Conservation (phyloP, 2,888 invertebrate species). For the Calephelis perditalis region DNA sequence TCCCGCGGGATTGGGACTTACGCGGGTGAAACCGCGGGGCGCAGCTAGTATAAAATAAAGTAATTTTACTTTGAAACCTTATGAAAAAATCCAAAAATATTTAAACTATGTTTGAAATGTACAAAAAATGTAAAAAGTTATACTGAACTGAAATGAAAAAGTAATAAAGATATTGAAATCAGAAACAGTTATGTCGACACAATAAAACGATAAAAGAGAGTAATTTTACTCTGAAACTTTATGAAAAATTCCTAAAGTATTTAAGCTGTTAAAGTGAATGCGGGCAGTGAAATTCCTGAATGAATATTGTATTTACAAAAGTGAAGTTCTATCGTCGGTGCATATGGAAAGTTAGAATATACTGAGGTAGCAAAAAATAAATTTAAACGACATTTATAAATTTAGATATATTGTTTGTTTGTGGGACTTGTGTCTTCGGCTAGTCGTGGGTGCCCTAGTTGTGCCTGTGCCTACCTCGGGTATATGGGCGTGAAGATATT, state of each 20-base stretch:
- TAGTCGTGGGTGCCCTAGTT: no score
- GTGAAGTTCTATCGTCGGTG: background rate
- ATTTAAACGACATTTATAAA: no score
- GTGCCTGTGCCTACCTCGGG: no score
- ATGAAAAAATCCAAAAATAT: slow-evolving; percentile 6
- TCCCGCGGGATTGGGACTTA: no score
- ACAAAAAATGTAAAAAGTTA: no score
- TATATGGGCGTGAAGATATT: no score
- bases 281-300: slow-evolving; percentile 25
- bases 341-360: background rate
- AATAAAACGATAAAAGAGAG: slow-evolving; percentile 1
- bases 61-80: slow-evolving; percentile 1
- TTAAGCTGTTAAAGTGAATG: slow-evolving; percentile 16
- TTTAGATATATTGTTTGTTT: no score
- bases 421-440: no score
- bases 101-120: background rate
- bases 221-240: slow-evolving; percentile 4
- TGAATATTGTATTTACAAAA: slow-evolving; percentile 28
- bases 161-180: background rate
- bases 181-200: background rate
- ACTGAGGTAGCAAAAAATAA: no score
- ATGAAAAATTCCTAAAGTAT: slow-evolving; percentile 11
- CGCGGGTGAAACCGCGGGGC: no score
- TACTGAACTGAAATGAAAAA: background rate
- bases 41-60: background rate